Evolutionary conservation across 2,797 vertebrate genomes (phyloP), one percentile per base, ranked within the genome.

Genomic region (Etheostoma nigrum): DNA sequence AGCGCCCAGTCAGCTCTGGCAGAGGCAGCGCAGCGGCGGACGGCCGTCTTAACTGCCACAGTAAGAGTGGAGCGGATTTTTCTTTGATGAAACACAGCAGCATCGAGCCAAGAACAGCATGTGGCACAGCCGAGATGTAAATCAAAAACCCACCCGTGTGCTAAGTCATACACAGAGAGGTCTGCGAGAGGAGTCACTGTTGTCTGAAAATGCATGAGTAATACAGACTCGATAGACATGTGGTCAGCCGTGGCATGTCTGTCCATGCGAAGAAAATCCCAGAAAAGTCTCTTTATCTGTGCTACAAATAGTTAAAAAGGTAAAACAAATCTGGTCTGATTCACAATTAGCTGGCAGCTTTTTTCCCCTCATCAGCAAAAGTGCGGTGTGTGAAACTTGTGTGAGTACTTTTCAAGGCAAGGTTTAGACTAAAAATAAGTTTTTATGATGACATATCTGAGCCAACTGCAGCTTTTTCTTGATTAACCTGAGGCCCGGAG

Each of bases 151-250:
- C 94, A 94, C 95, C 93, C 95, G 88, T 86, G 95, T 93, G 94
- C 93, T 94, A 89, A 93, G 94, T 96, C 95, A 94, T 93, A 94
- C 94, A 93, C 88, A 77, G 88, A 91, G 93, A 94, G 73, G 89
- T 94, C 94, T 93, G 94, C 89, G 73, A 93, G 91, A 92, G 76
- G 93, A 93, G 92, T 93, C 89, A 86, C 93, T 90, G 94, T 90
- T 84, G 94, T 94, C 95, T 95, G 95, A 95, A 96, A 96, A 95
- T 93, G 90, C 93, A 93, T 94, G 95, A 95, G 95, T 95, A 96
- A 97, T 93, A 88, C 76, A 73, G 91, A 86, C 92, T 93, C 88
- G 91, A 90, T 94, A 94, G 94, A 95, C 89, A 83, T 95, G 93
- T 81, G 90, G 93, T 94, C 90, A 91, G 90, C 90, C 85, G 89